A percentile compares a stretch with the other conserved stretches of the same genome.
Conservation (phyloP, 2,888 invertebrate species). For the Cremastinae sp. region DNA sequence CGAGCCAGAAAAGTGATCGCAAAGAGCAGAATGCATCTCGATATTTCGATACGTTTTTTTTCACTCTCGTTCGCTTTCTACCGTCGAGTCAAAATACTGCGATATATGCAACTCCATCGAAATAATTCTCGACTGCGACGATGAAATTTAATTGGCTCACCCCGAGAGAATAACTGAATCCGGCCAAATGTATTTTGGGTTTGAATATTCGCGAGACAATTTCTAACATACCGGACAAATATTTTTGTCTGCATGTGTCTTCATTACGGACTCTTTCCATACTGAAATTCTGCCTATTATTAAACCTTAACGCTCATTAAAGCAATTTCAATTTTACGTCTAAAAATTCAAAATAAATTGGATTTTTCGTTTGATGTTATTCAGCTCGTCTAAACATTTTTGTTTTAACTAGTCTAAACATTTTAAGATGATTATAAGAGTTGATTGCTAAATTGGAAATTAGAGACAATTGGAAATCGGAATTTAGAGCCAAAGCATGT, state of each 20-base stretch:
- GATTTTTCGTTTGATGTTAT: not conserved
- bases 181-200: conserved; percentile 65
- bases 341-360: no score
- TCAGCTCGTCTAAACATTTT: not conserved
- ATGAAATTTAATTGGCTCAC: conserved; percentile 60
- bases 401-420: not conserved
- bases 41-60: conserved; percentile 9
- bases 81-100: not conserved
- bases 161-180: conserved; percentile 49
- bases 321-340: not conserved
- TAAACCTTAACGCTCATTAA: not conserved
- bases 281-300: conserved; percentile 10
- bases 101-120: conserved; percentile 30
- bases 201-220: conserved; percentile 41
- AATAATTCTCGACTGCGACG: conserved; percentile 48
- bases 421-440: no score
- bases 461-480: no score
- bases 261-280: conserved; percentile 25
- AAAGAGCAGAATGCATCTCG: conserved; percentile 24
- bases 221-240: conserved; percentile 34
- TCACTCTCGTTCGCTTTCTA: conserved; percentile 5
- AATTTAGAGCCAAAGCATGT: no score
- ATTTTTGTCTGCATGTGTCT: conserved; percentile 29
- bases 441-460: no score
- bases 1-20: conserved; percentile 34